phyloP scores from a whole-genome alignment of 2,888 invertebrate genomes.

The Ischnura elegans region DNA sequence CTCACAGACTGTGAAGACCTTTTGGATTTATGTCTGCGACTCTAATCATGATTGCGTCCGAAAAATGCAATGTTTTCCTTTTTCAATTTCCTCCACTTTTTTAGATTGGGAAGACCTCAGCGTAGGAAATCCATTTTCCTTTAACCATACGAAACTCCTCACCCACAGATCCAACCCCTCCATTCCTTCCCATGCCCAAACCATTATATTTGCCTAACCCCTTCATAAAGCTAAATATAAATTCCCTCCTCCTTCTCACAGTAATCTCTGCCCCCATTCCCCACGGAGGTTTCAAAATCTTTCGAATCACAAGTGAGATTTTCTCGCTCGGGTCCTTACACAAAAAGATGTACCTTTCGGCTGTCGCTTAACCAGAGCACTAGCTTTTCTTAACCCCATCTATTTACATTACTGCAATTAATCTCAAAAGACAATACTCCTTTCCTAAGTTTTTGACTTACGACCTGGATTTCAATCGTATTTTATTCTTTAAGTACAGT shows the following conservation, averaged over 20 bases:
- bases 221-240: background rate
- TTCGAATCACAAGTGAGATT: background rate
- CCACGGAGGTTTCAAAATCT: background rate
- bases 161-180: background rate
- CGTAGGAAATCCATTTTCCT: background rate
- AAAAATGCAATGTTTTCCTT: background rate
- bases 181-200: background rate
- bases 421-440: background rate
- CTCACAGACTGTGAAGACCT: background rate
- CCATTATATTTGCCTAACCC: background rate
- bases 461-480: background rate
- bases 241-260: background rate
- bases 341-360: background rate
- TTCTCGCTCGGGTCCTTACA: background rate
- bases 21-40: slow-evolving; percentile 21
- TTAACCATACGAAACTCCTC: background rate
- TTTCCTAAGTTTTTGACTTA: background rate
- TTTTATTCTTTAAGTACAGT: background rate
- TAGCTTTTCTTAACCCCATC: background rate
- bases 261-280: background rate
- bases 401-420: background rate
- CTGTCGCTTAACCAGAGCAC: background rate
- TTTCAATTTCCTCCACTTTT: background rate
- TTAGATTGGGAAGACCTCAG: background rate
- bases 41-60: background rate